Conservation (phyloP, 2,797 vertebrate species). For the Manis javanica region DNA sequence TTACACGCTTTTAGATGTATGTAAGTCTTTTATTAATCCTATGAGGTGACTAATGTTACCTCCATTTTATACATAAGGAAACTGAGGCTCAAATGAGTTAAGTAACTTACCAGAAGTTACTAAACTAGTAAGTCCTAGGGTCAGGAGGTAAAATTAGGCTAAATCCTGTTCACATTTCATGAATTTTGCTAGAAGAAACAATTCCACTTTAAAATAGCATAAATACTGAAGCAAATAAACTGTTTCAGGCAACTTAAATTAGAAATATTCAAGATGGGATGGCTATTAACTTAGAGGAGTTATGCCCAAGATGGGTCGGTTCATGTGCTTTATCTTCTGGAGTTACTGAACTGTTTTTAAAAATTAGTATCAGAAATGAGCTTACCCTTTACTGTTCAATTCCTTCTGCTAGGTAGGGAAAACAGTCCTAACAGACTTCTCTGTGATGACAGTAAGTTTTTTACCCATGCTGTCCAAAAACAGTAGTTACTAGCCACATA, state of each 20-base stretch:
- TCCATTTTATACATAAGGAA: constrained; percentile 33
- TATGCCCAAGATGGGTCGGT: neutral
- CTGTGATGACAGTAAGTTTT: neutral
- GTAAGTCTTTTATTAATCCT: neutral
- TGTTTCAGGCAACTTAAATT: neutral
- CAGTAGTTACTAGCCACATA: neutral
- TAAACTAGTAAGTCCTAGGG: neutral
- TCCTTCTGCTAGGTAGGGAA: neutral
- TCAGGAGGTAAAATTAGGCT: constrained; percentile 36
- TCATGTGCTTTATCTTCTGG: neutral
- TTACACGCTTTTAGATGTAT: neutral
- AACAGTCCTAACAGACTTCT: neutral
- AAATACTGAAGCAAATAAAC: neutral
- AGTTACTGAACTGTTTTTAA: neutral
- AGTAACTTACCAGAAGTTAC: constrained; percentile 33
- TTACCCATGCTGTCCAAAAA: neutral
- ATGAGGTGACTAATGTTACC: neutral
- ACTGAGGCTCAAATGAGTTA: constrained; percentile 34
- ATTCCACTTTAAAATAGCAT: constrained; percentile 29
- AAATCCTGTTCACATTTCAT: constrained; percentile 25
- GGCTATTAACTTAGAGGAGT: neutral
- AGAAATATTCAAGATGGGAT: neutral
- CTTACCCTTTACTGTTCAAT: neutral
- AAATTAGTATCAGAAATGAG: neutral
- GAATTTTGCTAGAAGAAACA: constrained; percentile 49